Evolutionary conservation across 1,140 invertebrate species (phyloP).

Genomic region (Calephelis nemesis): DNA sequence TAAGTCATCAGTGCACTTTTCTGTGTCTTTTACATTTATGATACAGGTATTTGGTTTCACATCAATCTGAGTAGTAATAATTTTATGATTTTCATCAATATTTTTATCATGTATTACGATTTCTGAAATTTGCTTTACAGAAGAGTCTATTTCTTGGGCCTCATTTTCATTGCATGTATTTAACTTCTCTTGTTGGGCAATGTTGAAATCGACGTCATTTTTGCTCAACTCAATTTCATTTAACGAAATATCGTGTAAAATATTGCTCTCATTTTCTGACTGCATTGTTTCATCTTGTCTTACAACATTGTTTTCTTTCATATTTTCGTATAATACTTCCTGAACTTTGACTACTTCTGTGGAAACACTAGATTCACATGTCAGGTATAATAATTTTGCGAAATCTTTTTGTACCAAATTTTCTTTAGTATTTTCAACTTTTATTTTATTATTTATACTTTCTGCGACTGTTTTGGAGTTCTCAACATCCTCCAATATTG

Average conservation of each 20-base stretch:
- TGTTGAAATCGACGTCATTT: neutral
- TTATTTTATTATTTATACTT: too few species aligned
- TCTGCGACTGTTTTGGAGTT: too few species aligned
- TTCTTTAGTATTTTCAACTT: too few species aligned
- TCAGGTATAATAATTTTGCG: too few species aligned
- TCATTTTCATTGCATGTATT: neutral
- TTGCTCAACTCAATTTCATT: neutral
- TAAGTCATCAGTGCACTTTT: neutral
- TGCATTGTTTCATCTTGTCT: neutral
- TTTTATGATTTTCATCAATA: too few species aligned
- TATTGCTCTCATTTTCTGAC: neutral
- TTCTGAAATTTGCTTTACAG: neutral
- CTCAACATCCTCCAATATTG: too few species aligned
- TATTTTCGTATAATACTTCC: neutral
- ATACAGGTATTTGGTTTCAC: neutral
- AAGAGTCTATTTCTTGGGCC: neutral
- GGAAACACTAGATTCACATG: neutral
- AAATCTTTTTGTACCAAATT: too few species aligned
- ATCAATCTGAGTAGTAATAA: neutral
- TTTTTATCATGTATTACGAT: neutral
- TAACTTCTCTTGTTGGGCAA: neutral
- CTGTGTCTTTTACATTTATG: neutral
- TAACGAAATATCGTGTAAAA: neutral
- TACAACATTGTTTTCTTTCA: neutral
- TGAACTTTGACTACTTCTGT: neutral